Percentiles rank a stretch among this genome's conserved stretches.
These are phyloP conservation scores for Trilocha varians DNA, from an alignment of 2,888 invertebrate genomes.

Conservation along the genomic window DNA sequence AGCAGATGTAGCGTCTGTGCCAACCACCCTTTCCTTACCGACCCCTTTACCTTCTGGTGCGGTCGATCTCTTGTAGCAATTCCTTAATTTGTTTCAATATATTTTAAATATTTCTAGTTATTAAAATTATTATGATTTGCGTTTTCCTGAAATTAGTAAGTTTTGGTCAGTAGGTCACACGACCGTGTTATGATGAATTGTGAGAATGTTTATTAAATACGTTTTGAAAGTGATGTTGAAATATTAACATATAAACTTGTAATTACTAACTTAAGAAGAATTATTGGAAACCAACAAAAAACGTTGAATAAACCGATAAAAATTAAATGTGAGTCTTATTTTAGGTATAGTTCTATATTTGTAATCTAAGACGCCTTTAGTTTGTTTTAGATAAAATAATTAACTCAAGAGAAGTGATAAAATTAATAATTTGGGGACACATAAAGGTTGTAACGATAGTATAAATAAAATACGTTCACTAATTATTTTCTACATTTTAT, in stretches of 20 bases:
- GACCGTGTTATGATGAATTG: slow-evolving; percentile 71
- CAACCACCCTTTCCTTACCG: too few relatives aligned
- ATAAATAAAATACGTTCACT: slow-evolving; percentile 17
- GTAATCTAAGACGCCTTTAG: too few relatives aligned
- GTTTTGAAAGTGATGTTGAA: slow-evolving; percentile 71
- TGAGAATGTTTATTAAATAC: slow-evolving; percentile 72
- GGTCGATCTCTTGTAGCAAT: neutral
- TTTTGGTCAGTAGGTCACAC: slow-evolving; percentile 71
- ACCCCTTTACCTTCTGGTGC: neutral
- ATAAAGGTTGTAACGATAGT: neutral
- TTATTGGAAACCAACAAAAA: slow-evolving; percentile 69
- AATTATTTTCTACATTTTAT: slow-evolving; percentile 60
- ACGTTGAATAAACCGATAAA: slow-evolving; percentile 73
- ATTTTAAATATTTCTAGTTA: slow-evolving; percentile 68
- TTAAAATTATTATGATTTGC: slow-evolving; percentile 70
- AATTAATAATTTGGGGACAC: neutral
- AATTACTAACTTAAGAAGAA: slow-evolving; percentile 72
- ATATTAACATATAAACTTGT: slow-evolving; percentile 72
- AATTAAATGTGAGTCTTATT: slow-evolving; percentile 57
- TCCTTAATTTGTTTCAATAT: slow-evolving; percentile 62
- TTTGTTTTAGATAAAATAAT: too few relatives aligned
- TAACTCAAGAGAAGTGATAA: neutral
- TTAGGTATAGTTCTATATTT: too few relatives aligned
- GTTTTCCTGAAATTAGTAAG: slow-evolving; percentile 71
- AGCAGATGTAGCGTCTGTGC: neutral